phyloP scores from a whole-genome alignment of 2,797 vertebrate species.

The Poeciliopsis turneri region DNA sequence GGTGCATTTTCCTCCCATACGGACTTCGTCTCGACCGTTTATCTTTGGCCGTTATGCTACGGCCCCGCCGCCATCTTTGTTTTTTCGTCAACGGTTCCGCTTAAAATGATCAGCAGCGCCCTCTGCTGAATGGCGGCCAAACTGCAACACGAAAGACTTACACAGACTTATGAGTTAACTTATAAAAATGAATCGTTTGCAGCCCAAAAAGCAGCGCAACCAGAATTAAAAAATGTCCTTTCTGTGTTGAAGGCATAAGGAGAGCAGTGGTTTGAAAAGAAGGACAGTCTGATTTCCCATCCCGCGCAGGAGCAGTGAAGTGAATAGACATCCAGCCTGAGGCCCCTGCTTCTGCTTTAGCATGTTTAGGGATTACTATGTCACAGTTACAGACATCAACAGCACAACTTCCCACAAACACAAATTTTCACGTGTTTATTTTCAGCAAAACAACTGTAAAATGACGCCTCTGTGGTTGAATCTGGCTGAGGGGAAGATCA shows the following conservation, averaged over 20 bases:
- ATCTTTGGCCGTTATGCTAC: too few species aligned
- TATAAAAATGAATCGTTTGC: too few species aligned
- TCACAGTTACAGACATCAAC: constrained; percentile 52
- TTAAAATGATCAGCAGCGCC: too few species aligned
- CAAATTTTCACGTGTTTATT: constrained; percentile 5
- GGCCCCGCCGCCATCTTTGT: too few species aligned
- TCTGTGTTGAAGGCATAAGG: constrained; percentile 18
- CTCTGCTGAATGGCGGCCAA: too few species aligned
- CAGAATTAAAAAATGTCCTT: constrained; percentile 28
- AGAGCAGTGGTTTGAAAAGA: constrained; percentile 16
- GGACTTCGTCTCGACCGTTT: too few species aligned
- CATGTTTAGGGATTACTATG: constrained; percentile 63
- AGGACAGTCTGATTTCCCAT: constrained; percentile 34
- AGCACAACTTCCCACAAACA: constrained; percentile 37
- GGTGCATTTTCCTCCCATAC: too few species aligned
- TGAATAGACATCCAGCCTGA: constrained; percentile 54
- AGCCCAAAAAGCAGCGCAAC: constrained; percentile 29
- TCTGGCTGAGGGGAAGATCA: not conserved
- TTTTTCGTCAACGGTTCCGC: too few species aligned
- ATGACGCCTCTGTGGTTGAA: not conserved
- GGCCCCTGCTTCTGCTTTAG: constrained; percentile 52
- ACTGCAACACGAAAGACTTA: too few species aligned
- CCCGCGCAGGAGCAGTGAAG: constrained; percentile 43
- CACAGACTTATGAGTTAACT: too few species aligned
- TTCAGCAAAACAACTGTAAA: not conserved